A percentile compares a stretch with the other conserved stretches of the same genome.
Evolutionary conservation across 2,888 invertebrate genomes (phyloP).

Genomic region (Nephrotoma guestfalica): DNA sequence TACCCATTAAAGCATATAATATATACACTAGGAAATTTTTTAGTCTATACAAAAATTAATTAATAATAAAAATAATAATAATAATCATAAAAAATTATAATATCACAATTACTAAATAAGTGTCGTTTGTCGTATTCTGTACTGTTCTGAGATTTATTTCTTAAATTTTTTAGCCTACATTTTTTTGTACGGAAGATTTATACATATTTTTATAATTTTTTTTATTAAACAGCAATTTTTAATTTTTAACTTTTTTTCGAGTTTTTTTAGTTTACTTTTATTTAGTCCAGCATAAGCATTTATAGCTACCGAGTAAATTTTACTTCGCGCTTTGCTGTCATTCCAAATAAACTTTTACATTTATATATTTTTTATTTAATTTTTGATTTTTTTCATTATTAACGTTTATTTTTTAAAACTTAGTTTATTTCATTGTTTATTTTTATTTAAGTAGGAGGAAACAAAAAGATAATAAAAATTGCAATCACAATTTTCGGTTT

Average conservation of each 20-base stretch:
- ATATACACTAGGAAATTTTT: background rate
- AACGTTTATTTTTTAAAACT: background rate
- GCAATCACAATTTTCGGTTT: background rate
- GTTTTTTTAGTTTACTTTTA: background rate
- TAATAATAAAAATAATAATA: background rate
- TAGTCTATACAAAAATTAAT: background rate
- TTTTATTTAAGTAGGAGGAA: background rate
- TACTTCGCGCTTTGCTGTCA: background rate
- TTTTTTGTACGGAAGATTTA: constrained; percentile 1
- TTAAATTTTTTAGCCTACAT: background rate
- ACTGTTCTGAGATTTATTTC: background rate
- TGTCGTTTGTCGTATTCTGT: background rate
- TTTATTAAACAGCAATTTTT: constrained; percentile 4
- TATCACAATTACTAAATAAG: constrained; percentile 4
- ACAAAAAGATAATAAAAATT: background rate
- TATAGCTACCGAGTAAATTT: background rate
- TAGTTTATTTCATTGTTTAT: background rate
- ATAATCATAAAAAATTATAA: background rate
- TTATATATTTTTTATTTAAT: background rate
- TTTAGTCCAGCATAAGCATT: background rate
- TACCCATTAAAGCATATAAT: background rate
- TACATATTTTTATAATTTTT: background rate
- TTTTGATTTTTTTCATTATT: background rate
- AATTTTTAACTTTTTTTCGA: background rate
- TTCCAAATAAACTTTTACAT: background rate